Percentiles rank a stretch among this genome's conserved stretches.
phyloP scores from a whole-genome alignment of 2,797 vertebrate species.

The Echeneis naucrates region DNA sequence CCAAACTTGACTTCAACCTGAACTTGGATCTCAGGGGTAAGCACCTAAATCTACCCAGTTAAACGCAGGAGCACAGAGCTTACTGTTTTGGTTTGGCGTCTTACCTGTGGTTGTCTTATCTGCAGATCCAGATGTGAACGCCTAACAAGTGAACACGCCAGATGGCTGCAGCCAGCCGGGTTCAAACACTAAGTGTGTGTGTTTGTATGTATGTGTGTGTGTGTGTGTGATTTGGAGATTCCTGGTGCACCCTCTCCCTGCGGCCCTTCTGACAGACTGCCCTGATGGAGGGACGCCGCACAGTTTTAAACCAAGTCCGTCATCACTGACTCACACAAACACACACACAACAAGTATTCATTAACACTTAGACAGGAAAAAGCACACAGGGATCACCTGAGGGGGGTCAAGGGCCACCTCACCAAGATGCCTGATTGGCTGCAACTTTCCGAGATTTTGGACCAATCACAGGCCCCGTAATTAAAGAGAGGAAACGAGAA shows the following conservation, averaged over 20 bases:
- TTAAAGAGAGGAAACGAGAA: constrained; percentile 64
- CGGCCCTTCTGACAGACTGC: constrained; percentile 65
- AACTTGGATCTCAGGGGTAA: constrained; percentile 44
- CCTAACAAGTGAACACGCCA: constrained; percentile 12
- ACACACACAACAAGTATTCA: constrained; percentile 51
- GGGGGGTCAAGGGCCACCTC: constrained; percentile 55
- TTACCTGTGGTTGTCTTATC: constrained; percentile 63
- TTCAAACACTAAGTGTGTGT: constrained; percentile 19
- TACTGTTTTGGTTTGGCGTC: constrained; percentile 17
- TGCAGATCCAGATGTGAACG: constrained; percentile 51
- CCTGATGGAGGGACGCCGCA: constrained; percentile 18
- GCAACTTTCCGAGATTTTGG: not conserved
- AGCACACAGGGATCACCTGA: constrained; percentile 51
- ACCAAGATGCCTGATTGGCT: constrained; percentile 60
- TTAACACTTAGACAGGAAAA: constrained; percentile 42
- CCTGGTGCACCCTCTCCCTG: constrained; percentile 48
- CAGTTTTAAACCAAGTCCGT: constrained; percentile 74
- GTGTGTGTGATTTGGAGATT: constrained; percentile 17
- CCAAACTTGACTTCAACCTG: constrained; percentile 48
- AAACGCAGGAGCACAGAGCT: not conserved
- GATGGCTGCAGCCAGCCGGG: constrained; percentile 40
- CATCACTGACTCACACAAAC: constrained; percentile 27
- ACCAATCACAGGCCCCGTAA: constrained; percentile 69
- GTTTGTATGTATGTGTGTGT: constrained; percentile 17
- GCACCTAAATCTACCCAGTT: constrained; percentile 12